These are phyloP conservation scores for Sinelater perroti DNA, from an alignment of 2,888 invertebrate genomes.

Conservation along the genomic window DNA sequence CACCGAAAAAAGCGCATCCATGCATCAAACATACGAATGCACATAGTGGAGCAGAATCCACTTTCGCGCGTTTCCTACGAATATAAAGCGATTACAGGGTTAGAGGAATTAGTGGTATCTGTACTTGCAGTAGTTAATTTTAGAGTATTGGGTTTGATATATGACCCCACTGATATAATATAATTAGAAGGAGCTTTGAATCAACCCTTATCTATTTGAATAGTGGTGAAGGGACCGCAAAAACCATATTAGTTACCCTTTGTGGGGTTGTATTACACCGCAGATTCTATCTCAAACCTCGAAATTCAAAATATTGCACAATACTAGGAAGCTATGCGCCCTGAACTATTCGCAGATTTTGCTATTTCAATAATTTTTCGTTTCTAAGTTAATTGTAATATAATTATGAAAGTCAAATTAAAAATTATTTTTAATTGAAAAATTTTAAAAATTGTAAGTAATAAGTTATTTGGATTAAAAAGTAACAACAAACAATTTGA, in stretches of 20 bases:
- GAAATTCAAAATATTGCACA: slow-evolving; percentile 33
- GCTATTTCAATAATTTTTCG: too few species aligned
- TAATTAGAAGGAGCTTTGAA: slow-evolving; percentile 61
- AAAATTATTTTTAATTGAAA: too few species aligned
- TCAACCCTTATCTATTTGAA: slow-evolving; percentile 62
- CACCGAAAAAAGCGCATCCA: too few species aligned
- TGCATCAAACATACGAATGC: too few species aligned
- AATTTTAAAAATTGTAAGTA: too few species aligned
- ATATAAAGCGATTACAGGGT: slow-evolving; percentile 32
- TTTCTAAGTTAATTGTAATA: too few species aligned
- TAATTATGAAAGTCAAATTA: too few species aligned
- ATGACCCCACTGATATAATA: slow-evolving; percentile 61
- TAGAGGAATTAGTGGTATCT: slow-evolving; percentile 41
- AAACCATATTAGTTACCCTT: slow-evolving; percentile 61
- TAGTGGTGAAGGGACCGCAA: slow-evolving; percentile 60
- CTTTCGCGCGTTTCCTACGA: too few species aligned
- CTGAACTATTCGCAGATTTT: too few species aligned
- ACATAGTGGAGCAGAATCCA: too few species aligned
- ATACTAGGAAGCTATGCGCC: slow-evolving; percentile 28
- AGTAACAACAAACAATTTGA: too few species aligned
- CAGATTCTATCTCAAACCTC: slow-evolving; percentile 39
- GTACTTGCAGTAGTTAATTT: slow-evolving; percentile 39
- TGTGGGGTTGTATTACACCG: slow-evolving; percentile 55
- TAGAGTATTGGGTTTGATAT: slow-evolving; percentile 56
- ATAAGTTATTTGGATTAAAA: too few species aligned